Evolutionary conservation across 2,888 invertebrate species (phyloP), one percentile per base, ranked within the genome.

Genomic region (Dermolepida albohirtum): DNA sequence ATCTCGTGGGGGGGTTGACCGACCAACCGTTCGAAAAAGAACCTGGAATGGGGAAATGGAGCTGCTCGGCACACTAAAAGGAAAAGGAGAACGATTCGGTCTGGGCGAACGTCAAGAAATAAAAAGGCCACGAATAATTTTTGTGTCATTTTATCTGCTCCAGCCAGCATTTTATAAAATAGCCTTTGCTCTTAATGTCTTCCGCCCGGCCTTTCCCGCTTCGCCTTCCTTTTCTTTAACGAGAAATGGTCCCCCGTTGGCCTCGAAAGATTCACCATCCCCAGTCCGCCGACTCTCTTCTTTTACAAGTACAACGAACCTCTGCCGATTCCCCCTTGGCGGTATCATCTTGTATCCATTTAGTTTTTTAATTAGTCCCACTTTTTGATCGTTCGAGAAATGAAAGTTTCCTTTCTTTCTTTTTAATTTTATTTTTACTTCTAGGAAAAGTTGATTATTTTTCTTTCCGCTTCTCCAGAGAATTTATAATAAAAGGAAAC

Each of bases 141-240:
- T 81, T 79, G 79, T 79, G 79, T 79, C 78, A 78, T 79, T 81
- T 80, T 80, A 79, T 80, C 80, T 78, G 74, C 78, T 76, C 75
- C 75, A 76, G 78, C 78, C 78, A 78, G 78, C 79, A 78, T 80
- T 80, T 80, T 79, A 78, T 77, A 77, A 79, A 80, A 80, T 80
- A 80, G 79, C 78, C 78, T 78, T 79, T 77, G 76, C 77, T 75
- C 74, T 72, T 76, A 11, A 27, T 22, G 50, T 75, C 16, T 73
- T 74, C 73, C 66, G 66, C 66, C 65, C 70, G 62, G 57, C 57
- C 22, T 73, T 72, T 73, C 75, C 75, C 27, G 41, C 34, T 64
- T 47, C 39, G 49, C 29, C 49, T 16, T 14, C 64, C 34, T 17
- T n/a, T 22, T 40, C 11, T 34, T 34, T 34, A 34, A 34, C 34